phyloP scores from a whole-genome alignment of 2,113 vertebrate genomes.

The Macrotis lagotis region DNA sequence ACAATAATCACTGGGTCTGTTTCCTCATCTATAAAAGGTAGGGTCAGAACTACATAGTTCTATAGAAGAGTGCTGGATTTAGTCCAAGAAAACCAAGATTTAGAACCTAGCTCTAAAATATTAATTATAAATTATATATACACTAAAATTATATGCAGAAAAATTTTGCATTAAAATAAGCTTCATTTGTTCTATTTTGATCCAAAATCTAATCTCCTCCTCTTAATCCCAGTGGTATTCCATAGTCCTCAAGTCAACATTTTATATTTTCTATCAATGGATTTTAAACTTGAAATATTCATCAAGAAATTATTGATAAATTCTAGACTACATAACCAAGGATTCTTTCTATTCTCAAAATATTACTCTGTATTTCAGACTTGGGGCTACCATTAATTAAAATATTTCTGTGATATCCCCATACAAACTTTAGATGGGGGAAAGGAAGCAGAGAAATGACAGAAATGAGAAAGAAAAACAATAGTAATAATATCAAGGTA shows the following conservation, averaged over 20 bases:
- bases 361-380: background rate
- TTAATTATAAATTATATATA: background rate
- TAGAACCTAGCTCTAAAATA: background rate
- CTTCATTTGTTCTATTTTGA: background rate
- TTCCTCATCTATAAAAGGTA: background rate
- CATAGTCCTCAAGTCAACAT: background rate
- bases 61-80: background rate
- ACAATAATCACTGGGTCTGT: background rate
- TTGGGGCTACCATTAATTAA: background rate
- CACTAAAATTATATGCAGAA: background rate
- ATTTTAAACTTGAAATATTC: background rate
- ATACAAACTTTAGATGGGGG: background rate
- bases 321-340: background rate
- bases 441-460: too few relatives aligned
- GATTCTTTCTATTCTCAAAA: background rate
- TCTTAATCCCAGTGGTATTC: background rate
- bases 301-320: background rate
- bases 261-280: background rate
- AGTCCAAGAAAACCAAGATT: background rate
- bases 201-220: background rate
- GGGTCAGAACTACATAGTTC: background rate
- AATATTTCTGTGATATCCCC: background rate
- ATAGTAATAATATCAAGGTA: slow-evolving; percentile 68
- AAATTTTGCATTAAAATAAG: too few relatives aligned
- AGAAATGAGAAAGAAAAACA: slow-evolving; percentile 27